phyloP scores from a whole-genome alignment of 2,888 invertebrate genomes.

The Cerastis leucographa region DNA sequence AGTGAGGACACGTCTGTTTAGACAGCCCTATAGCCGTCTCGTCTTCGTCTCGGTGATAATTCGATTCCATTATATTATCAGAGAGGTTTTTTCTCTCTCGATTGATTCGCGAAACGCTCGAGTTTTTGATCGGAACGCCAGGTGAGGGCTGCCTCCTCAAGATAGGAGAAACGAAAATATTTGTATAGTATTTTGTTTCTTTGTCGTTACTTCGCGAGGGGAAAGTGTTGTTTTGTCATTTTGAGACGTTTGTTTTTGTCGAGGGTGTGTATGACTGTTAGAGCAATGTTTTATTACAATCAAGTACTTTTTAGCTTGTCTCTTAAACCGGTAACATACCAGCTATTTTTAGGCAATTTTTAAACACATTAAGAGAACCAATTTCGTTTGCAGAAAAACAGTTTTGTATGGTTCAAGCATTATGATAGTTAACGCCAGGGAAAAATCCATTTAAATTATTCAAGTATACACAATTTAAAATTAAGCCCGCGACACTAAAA shows the following conservation, averaged over 20 bases:
- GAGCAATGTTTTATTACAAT: constrained; percentile 27
- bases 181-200: constrained; percentile 74
- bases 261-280: constrained; percentile 19
- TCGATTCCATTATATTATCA: constrained; percentile 89
- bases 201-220: constrained; percentile 44
- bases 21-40: constrained; percentile 72
- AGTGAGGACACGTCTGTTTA: constrained; percentile 45
- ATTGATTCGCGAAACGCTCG: constrained; percentile 81
- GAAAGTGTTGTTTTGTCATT: constrained; percentile 54
- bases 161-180: constrained; percentile 74
- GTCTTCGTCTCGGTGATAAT: constrained; percentile 88
- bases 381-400: neutral
- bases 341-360: neutral
- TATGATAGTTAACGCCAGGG: neutral
- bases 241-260: constrained; percentile 21
- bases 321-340: neutral
- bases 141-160: constrained; percentile 70
- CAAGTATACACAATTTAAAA: neutral
- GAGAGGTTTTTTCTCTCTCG: constrained; percentile 82
- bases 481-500: neutral
- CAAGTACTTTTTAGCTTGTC: neutral
- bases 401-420: neutral
- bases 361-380: neutral
- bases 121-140: constrained; percentile 74
- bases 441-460: neutral